A percentile compares a stretch with the other conserved stretches of the same genome.
Evolutionary conservation across 2,113 vertebrate genomes (phyloP).

Genomic region (Sterna hirundo): DNA sequence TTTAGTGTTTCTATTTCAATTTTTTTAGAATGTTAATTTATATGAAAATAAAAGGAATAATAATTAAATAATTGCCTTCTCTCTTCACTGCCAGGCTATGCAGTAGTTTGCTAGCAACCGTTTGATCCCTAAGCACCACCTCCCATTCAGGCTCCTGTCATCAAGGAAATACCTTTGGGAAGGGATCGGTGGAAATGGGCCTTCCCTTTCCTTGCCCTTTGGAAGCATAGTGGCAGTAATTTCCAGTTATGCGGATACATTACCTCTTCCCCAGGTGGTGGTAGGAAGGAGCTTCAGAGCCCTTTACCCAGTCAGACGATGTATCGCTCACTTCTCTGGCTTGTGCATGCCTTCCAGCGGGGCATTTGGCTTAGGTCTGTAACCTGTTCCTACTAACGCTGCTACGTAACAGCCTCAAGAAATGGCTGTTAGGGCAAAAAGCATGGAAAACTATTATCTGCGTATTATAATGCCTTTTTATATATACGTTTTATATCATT

Average conservation of each 20-base stretch:
- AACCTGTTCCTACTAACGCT: not conserved
- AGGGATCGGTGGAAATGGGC: not conserved
- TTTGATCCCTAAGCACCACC: not conserved
- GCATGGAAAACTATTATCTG: not conserved
- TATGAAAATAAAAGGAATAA: constrained; percentile 90
- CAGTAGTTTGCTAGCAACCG: not conserved
- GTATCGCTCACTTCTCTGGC: not conserved
- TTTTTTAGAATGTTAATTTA: constrained; percentile 86
- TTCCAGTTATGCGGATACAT: not conserved
- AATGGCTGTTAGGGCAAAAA: not conserved
- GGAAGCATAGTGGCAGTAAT: not conserved
- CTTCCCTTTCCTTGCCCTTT: not conserved
- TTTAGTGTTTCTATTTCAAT: constrained; percentile 86
- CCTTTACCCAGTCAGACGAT: not conserved
- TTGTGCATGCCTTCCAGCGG: not conserved
- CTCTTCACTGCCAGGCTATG: not conserved
- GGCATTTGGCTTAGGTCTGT: not conserved
- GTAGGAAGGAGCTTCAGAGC: not conserved
- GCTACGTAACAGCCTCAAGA: not conserved
- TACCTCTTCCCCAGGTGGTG: not conserved
- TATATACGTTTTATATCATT: not conserved
- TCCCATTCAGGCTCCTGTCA: not conserved
- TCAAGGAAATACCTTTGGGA: not conserved
- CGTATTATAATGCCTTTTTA: not conserved
- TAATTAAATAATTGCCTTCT: constrained; percentile 51